Evolutionary conservation across 2,113 vertebrate genomes (phyloP).

Genomic region (Cheirogaleus medius): DNA sequence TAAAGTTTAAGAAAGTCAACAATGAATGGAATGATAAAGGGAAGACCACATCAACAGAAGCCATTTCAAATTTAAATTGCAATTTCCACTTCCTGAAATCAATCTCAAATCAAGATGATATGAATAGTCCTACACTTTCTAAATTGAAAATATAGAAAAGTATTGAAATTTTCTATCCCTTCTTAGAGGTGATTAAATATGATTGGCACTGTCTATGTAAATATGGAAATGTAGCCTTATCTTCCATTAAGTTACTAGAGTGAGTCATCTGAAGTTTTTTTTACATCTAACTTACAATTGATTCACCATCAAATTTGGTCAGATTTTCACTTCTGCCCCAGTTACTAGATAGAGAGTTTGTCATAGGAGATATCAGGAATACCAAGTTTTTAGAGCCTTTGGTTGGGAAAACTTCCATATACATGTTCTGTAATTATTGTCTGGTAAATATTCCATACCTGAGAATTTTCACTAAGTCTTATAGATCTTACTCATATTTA

Average conservation of each 20-base stretch:
- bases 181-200: neutral
- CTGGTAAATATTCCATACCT: neutral
- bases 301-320: neutral
- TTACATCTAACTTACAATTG: neutral
- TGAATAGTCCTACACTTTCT: neutral
- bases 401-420: neutral
- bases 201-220: neutral
- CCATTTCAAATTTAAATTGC: constrained; percentile 30
- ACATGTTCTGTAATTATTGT: neutral
- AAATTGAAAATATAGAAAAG: constrained; percentile 23
- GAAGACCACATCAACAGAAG: neutral
- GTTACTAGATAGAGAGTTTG: neutral
- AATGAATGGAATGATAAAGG: neutral
- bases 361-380: neutral
- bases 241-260: neutral
- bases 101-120: neutral
- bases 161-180: neutral
- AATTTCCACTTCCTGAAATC: neutral
- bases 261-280: neutral
- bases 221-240: neutral
- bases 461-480: neutral
- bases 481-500: neutral
- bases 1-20: neutral
- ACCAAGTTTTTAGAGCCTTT: neutral
- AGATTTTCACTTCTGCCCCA: neutral